phyloP scores from a whole-genome alignment of 2,797 vertebrate genomes.

The Gephyroberyx darwinii region DNA sequence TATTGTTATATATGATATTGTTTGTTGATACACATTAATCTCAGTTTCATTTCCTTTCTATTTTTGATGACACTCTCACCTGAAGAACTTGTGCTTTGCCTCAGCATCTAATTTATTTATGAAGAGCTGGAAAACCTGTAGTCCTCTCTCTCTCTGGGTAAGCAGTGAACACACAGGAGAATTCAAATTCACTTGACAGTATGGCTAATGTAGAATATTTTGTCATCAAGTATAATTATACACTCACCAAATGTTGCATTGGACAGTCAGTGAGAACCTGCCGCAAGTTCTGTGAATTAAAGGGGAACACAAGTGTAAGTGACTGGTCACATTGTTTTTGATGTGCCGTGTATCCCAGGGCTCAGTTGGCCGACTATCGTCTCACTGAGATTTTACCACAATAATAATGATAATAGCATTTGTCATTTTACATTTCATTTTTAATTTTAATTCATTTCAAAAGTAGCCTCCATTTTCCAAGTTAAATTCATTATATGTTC shows the following conservation, averaged over 20 bases:
- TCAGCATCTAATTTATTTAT: constrained; percentile 89
- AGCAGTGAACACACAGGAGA: not conserved
- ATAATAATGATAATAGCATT: too few relatives aligned
- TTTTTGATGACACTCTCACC: constrained; percentile 72
- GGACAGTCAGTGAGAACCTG: constrained; percentile 90
- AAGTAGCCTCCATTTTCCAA: not conserved
- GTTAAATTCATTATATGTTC: not conserved
- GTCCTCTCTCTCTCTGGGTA: constrained; percentile 86
- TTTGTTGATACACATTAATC: too few relatives aligned
- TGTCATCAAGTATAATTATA: not conserved
- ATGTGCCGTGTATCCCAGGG: too few relatives aligned
- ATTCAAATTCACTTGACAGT: not conserved
- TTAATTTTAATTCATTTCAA: too few relatives aligned
- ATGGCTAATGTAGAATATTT: not conserved
- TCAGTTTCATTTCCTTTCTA: not conserved
- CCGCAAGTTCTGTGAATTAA: constrained; percentile 83
- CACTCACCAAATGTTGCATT: constrained; percentile 88
- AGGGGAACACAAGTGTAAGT: constrained; percentile 17
- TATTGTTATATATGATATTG: too few relatives aligned
- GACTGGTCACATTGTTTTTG: not conserved
- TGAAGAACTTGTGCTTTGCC: constrained; percentile 92
- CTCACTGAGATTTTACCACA: too few relatives aligned
- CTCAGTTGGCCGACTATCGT: too few relatives aligned
- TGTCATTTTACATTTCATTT: too few relatives aligned
- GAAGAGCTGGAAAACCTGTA: constrained; percentile 88